Evolutionary conservation across 1,140 invertebrate genomes (phyloP).

Genomic region (Drosophila nebulosa): DNA sequence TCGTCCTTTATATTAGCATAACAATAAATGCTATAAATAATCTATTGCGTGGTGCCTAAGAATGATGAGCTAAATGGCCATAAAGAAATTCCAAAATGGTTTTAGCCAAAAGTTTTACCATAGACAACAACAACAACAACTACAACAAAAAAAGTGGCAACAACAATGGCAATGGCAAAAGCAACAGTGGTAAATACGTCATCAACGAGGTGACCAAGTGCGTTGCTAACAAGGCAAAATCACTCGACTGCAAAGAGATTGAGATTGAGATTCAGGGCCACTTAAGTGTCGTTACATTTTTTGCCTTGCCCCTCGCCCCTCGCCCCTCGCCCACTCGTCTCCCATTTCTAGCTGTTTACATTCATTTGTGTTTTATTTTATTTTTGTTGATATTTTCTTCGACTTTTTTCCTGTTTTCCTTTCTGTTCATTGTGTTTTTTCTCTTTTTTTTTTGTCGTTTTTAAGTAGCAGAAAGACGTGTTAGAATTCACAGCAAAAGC

Average conservation of each 20-base stretch:
- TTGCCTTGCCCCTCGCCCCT: too few species aligned
- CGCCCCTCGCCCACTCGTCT: background rate
- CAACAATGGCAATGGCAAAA: background rate
- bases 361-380: slow-evolving; percentile 38
- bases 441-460: background rate
- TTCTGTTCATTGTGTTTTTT: slow-evolving; percentile 28
- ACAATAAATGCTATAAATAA: slow-evolving; percentile 21
- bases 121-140: background rate
- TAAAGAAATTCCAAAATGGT: slow-evolving; percentile 3
- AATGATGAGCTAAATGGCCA: slow-evolving; percentile 24
- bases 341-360: slow-evolving; percentile 21
- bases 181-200: slow-evolving; percentile 33
- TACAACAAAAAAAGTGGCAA: too few species aligned
- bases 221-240: slow-evolving; percentile 46
- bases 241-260: slow-evolving; percentile 66
- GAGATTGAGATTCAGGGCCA: slow-evolving; percentile 65
- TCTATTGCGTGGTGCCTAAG: background rate
- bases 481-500: slow-evolving; percentile 19
- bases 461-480: slow-evolving; percentile 19
- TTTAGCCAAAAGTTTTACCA: slow-evolving; percentile 10
- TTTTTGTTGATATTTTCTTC: slow-evolving; percentile 15
- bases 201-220: slow-evolving; percentile 24
- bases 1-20: slow-evolving; percentile 13
- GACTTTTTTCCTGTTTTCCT: slow-evolving; percentile 9
- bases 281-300: slow-evolving; percentile 56